These are phyloP conservation scores for Labia minor DNA, from an alignment of 2,888 invertebrate genomes.

Conservation along the genomic window DNA sequence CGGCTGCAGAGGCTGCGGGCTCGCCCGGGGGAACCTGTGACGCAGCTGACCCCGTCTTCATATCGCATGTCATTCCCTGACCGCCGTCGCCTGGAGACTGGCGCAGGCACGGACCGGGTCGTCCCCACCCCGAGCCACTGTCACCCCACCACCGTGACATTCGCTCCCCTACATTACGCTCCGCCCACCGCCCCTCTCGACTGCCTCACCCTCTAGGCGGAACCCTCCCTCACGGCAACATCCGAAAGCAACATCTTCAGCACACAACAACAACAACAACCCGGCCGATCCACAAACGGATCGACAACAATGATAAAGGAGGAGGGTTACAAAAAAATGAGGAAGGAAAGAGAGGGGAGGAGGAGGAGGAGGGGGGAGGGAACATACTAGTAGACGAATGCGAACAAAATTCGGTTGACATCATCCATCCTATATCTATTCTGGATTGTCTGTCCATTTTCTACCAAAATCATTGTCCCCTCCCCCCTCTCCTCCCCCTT, in stretches of 20 bases:
- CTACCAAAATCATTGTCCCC: too few species aligned
- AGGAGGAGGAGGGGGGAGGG: background rate
- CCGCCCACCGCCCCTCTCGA: background rate
- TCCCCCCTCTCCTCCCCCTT: too few species aligned
- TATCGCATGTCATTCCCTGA: background rate
- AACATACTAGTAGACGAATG: background rate
- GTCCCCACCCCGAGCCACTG: background rate
- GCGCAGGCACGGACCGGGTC: background rate
- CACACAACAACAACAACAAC: too few species aligned
- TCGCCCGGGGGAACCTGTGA: constrained; percentile 8
- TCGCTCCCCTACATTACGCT: background rate
- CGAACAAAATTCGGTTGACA: too few species aligned
- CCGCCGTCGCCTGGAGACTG: constrained; percentile 7
- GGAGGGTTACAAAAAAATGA: background rate
- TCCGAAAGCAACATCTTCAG: background rate
- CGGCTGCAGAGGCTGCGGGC: constrained; percentile 6
- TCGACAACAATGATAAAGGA: too few species aligned
- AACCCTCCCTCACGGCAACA: background rate
- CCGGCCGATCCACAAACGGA: too few species aligned
- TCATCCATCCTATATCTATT: too few species aligned
- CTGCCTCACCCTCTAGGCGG: background rate
- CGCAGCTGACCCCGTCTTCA: constrained; percentile 7
- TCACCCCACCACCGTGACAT: too few species aligned
- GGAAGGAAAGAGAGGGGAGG: background rate
- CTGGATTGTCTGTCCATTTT: too few species aligned